Base-by-base conservation (phyloP, 1,140 invertebrate genomes). In the Pantala flavescens region DNA sequence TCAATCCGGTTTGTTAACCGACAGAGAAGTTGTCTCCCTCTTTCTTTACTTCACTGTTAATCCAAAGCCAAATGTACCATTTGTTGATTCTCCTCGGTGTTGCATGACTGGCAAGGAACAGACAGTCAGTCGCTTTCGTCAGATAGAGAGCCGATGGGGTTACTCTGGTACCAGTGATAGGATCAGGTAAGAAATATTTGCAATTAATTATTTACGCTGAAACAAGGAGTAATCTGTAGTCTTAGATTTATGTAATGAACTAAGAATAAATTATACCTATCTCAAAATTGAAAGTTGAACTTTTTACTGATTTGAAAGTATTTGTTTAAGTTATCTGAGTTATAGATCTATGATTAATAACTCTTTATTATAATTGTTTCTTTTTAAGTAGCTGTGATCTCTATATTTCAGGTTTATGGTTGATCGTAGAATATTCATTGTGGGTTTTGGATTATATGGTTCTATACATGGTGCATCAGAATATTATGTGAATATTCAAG, bases 361-460 rank as follows among this genome's bases (percentile, higher is more conserved):
- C 28, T 36, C 28, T 36, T 36, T 36, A 5, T 36, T 2, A 9
- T 36, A 36, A 36, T 36, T 36, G 28, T 36, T 36, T 36, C 9
- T 5, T 36, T 36, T 74, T 42, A 24, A 76, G 71, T 73, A n/a
- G n/a, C n/a, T n/a, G n/a, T n/a, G n/a, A 76, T 36, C 12, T 63
- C 5, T 63, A 19, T 63, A 3, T 63, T 79, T 85, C 79, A 91
- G 93, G 78, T 96, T 96, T 81, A 89, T 88, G 73, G 92, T 93
- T 0, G 93, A 95, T 81, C 85, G 89, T 77, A 86, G 89, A 76
- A 94, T 96, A 77, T 95, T 91, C 84, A 87, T 96, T 10, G 90
- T 94, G 71, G 94, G 93, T 9, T 95, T 95, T 83, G 93, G 94
- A 74, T 84, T 96, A 55, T 96, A 94, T 83, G 94, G 94, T 21